Conservation (phyloP, 2,113 vertebrate genomes). For the Emydocephalus ijimae region DNA sequence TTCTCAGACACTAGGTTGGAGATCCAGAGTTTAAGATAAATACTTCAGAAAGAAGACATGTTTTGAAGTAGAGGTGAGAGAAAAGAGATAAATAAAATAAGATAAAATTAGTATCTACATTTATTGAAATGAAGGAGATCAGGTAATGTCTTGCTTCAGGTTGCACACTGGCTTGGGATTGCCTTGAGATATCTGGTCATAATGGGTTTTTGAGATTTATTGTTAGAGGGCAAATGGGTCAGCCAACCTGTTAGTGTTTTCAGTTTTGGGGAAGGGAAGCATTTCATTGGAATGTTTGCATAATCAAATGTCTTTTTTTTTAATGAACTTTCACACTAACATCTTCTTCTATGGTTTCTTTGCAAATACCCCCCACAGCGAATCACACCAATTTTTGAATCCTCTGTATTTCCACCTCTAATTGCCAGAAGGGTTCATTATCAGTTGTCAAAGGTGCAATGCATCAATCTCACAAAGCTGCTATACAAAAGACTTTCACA, state of each 20-base stretch:
- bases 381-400: conserved; percentile 68
- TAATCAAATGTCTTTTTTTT: conserved; percentile 34
- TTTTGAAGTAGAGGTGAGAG: neutral
- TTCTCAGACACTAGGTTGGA: neutral
- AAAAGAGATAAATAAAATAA: neutral
- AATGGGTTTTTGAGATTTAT: neutral
- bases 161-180: neutral
- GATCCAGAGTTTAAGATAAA: neutral
- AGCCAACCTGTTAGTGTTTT: conserved; percentile 10
- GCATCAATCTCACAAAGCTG: conserved; percentile 75
- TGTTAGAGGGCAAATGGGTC: neutral
- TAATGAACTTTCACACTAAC: conserved; percentile 44
- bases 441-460: conserved; percentile 76
- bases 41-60: neutral
- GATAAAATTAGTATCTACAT: neutral
- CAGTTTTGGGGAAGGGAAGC: conserved; percentile 25
- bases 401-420: conserved; percentile 72
- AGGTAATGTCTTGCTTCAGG: neutral
- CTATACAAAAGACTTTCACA: conserved; percentile 78
- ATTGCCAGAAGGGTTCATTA: conserved; percentile 77
- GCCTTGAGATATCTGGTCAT: neutral
- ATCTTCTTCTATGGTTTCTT: conserved; percentile 17
- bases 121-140: neutral
- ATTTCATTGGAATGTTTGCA: conserved; percentile 38
- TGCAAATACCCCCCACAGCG: conserved; percentile 46